Evolutionary conservation across 2,888 invertebrate genomes (phyloP), one percentile per base, ranked within the genome.

Genomic region (Dione vanillae): DNA sequence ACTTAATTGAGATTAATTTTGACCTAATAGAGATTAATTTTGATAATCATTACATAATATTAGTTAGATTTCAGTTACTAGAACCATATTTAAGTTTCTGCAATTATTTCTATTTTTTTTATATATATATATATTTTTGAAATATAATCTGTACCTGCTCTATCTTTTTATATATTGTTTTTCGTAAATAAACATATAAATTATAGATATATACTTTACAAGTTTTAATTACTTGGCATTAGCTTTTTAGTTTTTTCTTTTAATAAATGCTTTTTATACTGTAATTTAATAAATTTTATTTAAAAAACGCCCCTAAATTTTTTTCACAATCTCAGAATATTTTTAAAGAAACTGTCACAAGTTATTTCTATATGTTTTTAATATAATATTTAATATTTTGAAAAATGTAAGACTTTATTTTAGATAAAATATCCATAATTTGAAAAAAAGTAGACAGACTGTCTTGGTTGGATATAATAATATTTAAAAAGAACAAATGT

Each of bases 1-100:
- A 27, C 27, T 3, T 35, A 61, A 61, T 27, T 61, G 61, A 45
- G n/a, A n/a, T 16, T 40, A 37, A 37, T 56, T 11, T 11, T 7
- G 16, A 40, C 16, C 16, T 16, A 37, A 10, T n/a, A 37, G n/a
- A 35, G n/a, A 54, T 40, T 61, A 45, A 61, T 61, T 45, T 61
- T 61, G 9, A 11, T n/a, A 11, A 56, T 49, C 11, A 49, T 49
- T 40, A 27, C 56, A 40, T 56, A 56, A 56, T 27, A 27, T 20
- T 37, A 37, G 20, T 43, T 19, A 58, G n/a, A n/a, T n/a, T n/a
- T n/a, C n/a, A n/a, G n/a, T n/a, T n/a, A n/a, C n/a, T n/a, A n/a
- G n/a, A n/a, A n/a, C n/a, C n/a, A n/a, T n/a, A n/a, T n/a, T n/a
- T n/a, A n/a, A n/a, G n/a, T n/a, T n/a, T n/a, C n/a, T n/a, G n/a